Conservation (phyloP, 23 tunicate species). For the Ascidia mentula region DNA sequence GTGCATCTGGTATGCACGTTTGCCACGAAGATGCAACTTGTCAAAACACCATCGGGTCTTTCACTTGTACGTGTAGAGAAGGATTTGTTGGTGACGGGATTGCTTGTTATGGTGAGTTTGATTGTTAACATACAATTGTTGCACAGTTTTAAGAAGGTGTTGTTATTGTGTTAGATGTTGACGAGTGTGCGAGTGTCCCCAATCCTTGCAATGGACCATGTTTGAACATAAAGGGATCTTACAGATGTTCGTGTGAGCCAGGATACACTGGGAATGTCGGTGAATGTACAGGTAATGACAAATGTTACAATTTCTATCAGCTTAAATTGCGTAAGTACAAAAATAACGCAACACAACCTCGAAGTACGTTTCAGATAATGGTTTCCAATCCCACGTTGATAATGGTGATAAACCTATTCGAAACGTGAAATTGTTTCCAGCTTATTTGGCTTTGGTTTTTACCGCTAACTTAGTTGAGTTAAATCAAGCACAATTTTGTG, state of each 20-base stretch:
- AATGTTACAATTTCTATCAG: no score
- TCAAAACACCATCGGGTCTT: slow-evolving; percentile 16
- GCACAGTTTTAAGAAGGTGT: not conserved
- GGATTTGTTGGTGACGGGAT: slow-evolving; percentile 6
- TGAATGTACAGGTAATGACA: slow-evolving; percentile 12
- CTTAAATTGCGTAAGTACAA: no score
- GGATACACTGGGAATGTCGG: slow-evolving; percentile 14
- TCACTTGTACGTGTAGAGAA: not conserved
- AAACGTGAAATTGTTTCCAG: no score
- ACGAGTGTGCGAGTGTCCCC: slow-evolving; percentile 25
- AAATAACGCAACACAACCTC: no score
- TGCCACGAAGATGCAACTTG: slow-evolving; percentile 2
- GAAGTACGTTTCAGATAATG: no score
- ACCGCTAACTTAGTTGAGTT: no score
- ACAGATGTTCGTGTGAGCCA: slow-evolving; percentile 26
- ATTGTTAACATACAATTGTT: not conserved
- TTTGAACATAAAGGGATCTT: slow-evolving; percentile 40
- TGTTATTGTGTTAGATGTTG: slow-evolving; percentile 14
- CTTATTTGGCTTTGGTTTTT: no score
- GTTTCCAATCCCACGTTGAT: no score
- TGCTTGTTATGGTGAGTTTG: not conserved
- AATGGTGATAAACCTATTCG: no score
- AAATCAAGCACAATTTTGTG: no score
- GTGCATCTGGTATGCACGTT: not conserved
- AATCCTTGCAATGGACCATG: slow-evolving; percentile 24